Evolutionary conservation across 2,113 vertebrate species (phyloP).

Genomic region (Pluvialis apricaria): DNA sequence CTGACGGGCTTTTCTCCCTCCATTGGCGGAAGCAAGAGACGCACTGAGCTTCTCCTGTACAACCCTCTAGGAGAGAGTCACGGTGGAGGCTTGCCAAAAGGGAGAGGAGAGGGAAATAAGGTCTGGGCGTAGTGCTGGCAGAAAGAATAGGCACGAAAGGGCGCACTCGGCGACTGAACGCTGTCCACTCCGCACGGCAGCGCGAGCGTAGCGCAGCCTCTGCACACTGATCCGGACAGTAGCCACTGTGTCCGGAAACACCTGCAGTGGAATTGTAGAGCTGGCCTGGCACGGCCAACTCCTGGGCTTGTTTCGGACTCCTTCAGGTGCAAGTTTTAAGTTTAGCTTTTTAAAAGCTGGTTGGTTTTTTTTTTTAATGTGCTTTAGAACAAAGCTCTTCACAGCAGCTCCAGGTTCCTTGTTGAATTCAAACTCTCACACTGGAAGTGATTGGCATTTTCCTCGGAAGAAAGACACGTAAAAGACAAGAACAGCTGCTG

Average conservation of each 20-base stretch:
- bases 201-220: not conserved
- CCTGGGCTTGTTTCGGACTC: not conserved
- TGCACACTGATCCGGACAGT: not conserved
- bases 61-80: not conserved
- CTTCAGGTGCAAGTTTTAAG: not conserved
- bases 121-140: not conserved
- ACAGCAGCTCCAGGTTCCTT: not conserved
- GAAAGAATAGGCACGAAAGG: not conserved
- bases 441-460: not conserved
- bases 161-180: accelerated
- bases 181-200: accelerated
- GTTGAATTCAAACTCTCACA: not conserved
- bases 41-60: not conserved
- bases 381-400: not conserved
- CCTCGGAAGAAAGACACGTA: not conserved
- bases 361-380: not conserved
- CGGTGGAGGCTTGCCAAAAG: not conserved
- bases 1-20: not conserved
- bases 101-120: not conserved
- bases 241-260: not conserved
- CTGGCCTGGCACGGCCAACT: not conserved
- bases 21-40: not conserved
- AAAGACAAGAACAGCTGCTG: slow-evolving; percentile 1
- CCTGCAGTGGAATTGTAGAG: not conserved
- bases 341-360: not conserved